Conservation (phyloP, 2,113 vertebrate species). For the Petroica traversi region DNA sequence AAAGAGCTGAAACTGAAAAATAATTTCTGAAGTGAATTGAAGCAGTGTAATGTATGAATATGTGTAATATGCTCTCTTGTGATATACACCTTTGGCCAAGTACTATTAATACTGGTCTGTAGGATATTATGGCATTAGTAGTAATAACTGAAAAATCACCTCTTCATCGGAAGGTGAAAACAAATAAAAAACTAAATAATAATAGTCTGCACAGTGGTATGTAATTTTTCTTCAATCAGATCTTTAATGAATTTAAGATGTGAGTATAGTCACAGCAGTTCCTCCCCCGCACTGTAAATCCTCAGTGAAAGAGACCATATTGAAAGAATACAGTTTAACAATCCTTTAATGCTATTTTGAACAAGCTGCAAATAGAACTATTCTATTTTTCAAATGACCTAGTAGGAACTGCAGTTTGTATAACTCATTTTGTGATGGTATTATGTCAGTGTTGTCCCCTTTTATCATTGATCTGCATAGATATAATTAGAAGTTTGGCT, state of each 20-base stretch:
- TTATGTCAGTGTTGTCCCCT: background rate
- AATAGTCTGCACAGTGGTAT: background rate
- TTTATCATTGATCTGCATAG: background rate
- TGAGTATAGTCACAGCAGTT: background rate
- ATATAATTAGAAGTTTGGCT: background rate
- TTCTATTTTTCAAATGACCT: background rate
- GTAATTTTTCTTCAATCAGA: background rate
- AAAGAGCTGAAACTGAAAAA: background rate
- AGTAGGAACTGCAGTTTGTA: background rate
- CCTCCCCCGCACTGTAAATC: background rate
- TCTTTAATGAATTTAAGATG: background rate
- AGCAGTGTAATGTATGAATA: background rate
- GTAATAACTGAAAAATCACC: background rate
- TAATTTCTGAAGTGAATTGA: background rate
- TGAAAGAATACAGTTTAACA: background rate
- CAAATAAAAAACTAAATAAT: background rate
- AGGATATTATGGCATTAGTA: background rate
- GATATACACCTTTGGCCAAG: background rate
- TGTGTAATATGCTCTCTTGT: background rate
- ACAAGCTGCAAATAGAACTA: background rate
- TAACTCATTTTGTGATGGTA: background rate
- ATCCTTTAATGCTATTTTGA: background rate
- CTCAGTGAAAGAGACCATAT: background rate
- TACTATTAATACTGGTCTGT: background rate
- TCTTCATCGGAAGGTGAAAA: background rate